These are phyloP conservation scores for Laupala kohalensis DNA, from an alignment of 1,140 invertebrate genomes.

Conservation along the genomic window DNA sequence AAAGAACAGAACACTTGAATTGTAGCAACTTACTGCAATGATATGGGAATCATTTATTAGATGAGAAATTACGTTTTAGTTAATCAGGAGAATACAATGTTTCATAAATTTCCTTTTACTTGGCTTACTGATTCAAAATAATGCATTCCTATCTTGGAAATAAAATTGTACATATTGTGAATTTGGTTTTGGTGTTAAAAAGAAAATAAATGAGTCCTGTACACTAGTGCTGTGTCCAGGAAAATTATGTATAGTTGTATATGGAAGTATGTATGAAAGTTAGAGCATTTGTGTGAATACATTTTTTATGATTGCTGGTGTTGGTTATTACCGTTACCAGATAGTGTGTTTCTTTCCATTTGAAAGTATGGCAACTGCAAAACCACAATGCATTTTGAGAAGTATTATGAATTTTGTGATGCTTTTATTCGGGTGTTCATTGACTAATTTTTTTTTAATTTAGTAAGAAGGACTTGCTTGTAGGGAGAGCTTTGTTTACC, in stretches of 20 bases:
- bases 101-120: not conserved
- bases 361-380: not conserved
- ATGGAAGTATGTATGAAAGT: not conserved
- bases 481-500: not conserved
- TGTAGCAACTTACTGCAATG: not conserved
- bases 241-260: not conserved
- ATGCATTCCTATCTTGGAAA: not conserved
- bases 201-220: not conserved
- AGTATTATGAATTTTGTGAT: not conserved
- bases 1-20: not conserved
- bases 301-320: not conserved
- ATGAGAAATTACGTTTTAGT: not conserved
- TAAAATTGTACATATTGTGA: not conserved
- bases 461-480: not conserved
- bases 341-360: not conserved
- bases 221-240: not conserved
- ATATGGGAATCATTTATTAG: not conserved
- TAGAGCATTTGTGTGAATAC: not conserved
- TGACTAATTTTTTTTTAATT: not conserved
- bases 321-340: not conserved
- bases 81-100: not conserved
- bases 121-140: not conserved
- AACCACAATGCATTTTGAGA: not conserved
- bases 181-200: not conserved
- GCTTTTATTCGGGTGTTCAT: not conserved